Evolutionary conservation across 1,140 invertebrate species (phyloP).

Genomic region (Polypedilum pembai): DNA sequence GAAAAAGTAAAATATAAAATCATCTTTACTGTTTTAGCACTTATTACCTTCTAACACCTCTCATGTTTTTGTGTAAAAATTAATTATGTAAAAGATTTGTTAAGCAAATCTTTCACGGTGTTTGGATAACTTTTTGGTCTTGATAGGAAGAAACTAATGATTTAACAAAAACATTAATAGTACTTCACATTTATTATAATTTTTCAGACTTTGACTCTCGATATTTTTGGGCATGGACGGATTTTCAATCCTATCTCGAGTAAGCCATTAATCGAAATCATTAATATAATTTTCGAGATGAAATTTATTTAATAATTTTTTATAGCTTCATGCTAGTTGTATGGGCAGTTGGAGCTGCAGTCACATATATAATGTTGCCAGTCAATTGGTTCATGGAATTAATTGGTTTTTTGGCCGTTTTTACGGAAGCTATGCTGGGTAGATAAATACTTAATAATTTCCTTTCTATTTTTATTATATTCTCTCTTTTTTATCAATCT

Average conservation of each 20-base stretch:
- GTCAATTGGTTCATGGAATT: slow-evolving; percentile 75
- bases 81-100: too few species aligned
- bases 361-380: slow-evolving; percentile 83
- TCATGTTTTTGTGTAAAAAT: too few species aligned
- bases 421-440: slow-evolving; percentile 94
- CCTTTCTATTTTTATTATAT: slow-evolving; percentile 29
- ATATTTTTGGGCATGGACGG: slow-evolving; percentile 99
- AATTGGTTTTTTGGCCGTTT: slow-evolving; percentile 87
- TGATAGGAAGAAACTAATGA: too few species aligned
- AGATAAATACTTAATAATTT: slow-evolving; percentile 27
- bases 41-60: too few species aligned
- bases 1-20: too few species aligned
- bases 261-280: background rate
- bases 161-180: too few species aligned
- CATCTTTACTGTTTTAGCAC: too few species aligned
- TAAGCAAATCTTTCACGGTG: too few species aligned
- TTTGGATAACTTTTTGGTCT: too few species aligned
- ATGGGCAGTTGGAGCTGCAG: slow-evolving; percentile 65
- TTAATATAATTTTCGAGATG: too few species aligned
- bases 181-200: too few species aligned
- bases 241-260: slow-evolving; percentile 92
- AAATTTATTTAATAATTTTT: background rate
- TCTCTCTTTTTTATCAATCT: slow-evolving; percentile 31
- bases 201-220: slow-evolving; percentile 76
- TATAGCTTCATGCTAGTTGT: slow-evolving; percentile 73